Evolutionary conservation across 2,888 invertebrate species (phyloP), one percentile per base, ranked within the genome.

Genomic region (Metalampra italica): DNA sequence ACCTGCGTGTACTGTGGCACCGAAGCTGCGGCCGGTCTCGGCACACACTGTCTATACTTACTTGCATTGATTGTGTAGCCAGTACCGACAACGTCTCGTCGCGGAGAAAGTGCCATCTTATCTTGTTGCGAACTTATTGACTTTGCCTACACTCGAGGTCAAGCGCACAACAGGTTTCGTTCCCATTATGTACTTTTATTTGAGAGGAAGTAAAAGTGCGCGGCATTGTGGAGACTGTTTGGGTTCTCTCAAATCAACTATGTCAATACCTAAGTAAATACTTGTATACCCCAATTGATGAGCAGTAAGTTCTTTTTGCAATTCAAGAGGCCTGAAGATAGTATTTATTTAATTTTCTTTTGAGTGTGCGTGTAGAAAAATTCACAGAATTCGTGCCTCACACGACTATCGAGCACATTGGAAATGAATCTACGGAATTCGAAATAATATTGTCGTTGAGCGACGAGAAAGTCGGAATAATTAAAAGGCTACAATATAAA

Each of bases 101-200:
- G 41, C 56, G 76, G 85, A 67, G 85, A 85, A 85, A 85, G 86
- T 85, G 69, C 58, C 66, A 62, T 59, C 55, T 66, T 59, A 71
- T 72, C 73, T 64, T 68, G 63, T 64, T 69, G 68, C 70, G 70
- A 69, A 68, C 61, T 69, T 69, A 70, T 70, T 66, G 64, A 70
- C 67, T 71, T 62, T 62, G 57, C 60, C 66, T 62, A 59, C 45
- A 61, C 73, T 69, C 55, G 82, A 73, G 84, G 83, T 82, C 81
- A 83, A 75, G 67, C 72, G 69, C 65, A 68, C 51, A 82, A 77
- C 84, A 73, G 74, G 87, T 83, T 75, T 70, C 71, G 64, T 76
- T 78, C 61, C 47, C 61, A 71, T 75, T 77, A 71, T 72, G 65
- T 51, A 68, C 67, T 65, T 78, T 76, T 74, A 68, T 69, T 77